Evolutionary conservation across 53 echinoderm and acorn worm genomes (phyloP), one percentile per base, ranked within the genome.

Genomic region (Patiria pectinifera): DNA sequence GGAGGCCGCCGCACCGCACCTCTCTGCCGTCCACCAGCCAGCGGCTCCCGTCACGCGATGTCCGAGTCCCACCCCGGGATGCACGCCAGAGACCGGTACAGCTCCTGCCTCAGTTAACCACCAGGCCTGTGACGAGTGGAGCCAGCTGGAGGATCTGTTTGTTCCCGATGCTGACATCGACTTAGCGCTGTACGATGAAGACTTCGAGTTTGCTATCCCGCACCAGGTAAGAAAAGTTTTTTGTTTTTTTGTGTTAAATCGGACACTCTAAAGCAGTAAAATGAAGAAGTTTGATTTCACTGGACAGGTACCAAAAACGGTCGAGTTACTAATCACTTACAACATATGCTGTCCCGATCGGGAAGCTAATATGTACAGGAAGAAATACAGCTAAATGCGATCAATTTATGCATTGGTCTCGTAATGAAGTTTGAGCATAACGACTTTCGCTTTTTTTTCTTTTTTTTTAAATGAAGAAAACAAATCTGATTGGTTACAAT

Each of bases 111-210:
- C 48, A 14, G 69, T 9, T 18, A 44, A 14, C 80, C 89, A 89
- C 8, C 53, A 53, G 80, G n/a, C 44, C 89, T 63, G 43, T 66
- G 90, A 90, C 46, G 90, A 90, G 23, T 90, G 90, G 90, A 78
- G 21, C 23, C 70, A 48, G 43, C 59, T 93, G 7, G 89, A 93
- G 26, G 93, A 83, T 25, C 83, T 93, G 59, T 89, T 89, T 58
- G 89, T 75, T 14, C 93, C 89, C 47, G 93, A 88, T 13, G 35
- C 48, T 21, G 93, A 89, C 89, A 49, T 93, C 45, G 84, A 93
- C 62, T 48, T 93, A 59, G 82, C 83, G 14, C 75, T 93, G 45
- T 92, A 92, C 59, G 21, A 62, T 3, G 86, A 92, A 46, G 90
- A 61, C 11, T 71, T 81, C 69, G 74, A 74, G 24, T 23, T 74